Percentiles rank a stretch among this genome's conserved stretches.
These are phyloP conservation scores for Anser brachyrhynchus DNA, from an alignment of 2,113 vertebrate genomes.

Conservation along the genomic window DNA sequence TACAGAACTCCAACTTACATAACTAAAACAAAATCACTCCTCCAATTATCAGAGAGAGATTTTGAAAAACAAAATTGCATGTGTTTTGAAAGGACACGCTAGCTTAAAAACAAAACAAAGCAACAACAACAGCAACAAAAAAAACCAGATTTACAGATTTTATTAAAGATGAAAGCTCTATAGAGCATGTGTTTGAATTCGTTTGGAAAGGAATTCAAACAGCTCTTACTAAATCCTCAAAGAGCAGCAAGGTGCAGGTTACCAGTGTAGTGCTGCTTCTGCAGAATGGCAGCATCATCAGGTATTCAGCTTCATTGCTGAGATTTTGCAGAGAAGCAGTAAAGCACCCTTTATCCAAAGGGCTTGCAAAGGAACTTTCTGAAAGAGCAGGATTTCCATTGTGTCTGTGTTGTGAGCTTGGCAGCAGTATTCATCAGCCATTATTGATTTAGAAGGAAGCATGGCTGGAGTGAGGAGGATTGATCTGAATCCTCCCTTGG, in stretches of 20 bases:
- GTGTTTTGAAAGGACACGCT: neutral
- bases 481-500: conserved; percentile 38
- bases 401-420: conserved; percentile 1
- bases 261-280: neutral
- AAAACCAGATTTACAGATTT: neutral
- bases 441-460: conserved; percentile 38
- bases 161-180: neutral
- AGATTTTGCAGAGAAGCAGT: neutral
- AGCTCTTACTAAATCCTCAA: neutral
- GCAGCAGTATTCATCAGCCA: conserved; percentile 48
- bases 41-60: neutral
- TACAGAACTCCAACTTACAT: neutral
- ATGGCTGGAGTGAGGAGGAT: conserved; percentile 28
- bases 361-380: conserved; percentile 41
- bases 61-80: neutral
- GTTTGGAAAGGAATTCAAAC: neutral
- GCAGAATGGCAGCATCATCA: neutral
- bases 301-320: neutral
- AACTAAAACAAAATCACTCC: neutral
- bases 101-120: neutral
- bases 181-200: neutral
- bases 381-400: conserved; percentile 20
- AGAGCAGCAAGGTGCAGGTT: neutral
- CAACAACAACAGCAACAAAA: neutral
- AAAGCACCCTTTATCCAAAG: neutral